Percentiles rank a stretch among this genome's conserved stretches.
These are phyloP conservation scores for Medauroidea extradentata DNA, from an alignment of 1,140 invertebrate species.

Conservation along the genomic window DNA sequence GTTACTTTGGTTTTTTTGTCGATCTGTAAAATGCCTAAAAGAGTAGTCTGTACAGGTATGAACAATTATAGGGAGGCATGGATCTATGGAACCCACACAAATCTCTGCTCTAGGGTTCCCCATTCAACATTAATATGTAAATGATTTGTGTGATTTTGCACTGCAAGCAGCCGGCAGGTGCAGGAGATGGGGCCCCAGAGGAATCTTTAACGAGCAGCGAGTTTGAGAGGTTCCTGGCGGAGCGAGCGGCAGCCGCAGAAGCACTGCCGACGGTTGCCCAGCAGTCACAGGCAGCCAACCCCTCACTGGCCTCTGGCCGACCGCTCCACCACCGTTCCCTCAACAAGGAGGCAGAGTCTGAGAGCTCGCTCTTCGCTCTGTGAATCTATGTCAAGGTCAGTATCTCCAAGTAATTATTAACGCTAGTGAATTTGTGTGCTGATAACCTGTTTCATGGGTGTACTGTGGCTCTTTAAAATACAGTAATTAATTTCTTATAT, in stretches of 20 bases:
- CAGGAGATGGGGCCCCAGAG: slow-evolving; percentile 41
- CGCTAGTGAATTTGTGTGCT: too few relatives aligned
- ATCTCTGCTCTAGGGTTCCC: too few relatives aligned
- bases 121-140: not conserved
- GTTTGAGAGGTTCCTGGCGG: slow-evolving; percentile 88
- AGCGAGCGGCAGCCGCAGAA: slow-evolving; percentile 80
- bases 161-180: slow-evolving; percentile 24
- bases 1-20: too few relatives aligned
- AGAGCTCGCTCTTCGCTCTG: slow-evolving; percentile 47
- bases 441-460: too few relatives aligned
- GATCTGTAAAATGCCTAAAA: too few relatives aligned
- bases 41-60: too few relatives aligned
- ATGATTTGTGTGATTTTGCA: not conserved
- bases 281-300: slow-evolving; percentile 18
- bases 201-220: slow-evolving; percentile 81
- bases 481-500: too few relatives aligned
- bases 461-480: too few relatives aligned
- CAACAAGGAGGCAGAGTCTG: slow-evolving; percentile 45
- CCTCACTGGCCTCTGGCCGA: slow-evolving; percentile 18
- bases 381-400: slow-evolving; percentile 13
- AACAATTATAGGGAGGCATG: too few relatives aligned
- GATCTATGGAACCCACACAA: too few relatives aligned
- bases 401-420: too few relatives aligned
- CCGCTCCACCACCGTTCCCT: slow-evolving; percentile 33
- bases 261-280: slow-evolving; percentile 47